Base-by-base conservation (phyloP, 2,113 vertebrate genomes). In the Puma concolor region DNA sequence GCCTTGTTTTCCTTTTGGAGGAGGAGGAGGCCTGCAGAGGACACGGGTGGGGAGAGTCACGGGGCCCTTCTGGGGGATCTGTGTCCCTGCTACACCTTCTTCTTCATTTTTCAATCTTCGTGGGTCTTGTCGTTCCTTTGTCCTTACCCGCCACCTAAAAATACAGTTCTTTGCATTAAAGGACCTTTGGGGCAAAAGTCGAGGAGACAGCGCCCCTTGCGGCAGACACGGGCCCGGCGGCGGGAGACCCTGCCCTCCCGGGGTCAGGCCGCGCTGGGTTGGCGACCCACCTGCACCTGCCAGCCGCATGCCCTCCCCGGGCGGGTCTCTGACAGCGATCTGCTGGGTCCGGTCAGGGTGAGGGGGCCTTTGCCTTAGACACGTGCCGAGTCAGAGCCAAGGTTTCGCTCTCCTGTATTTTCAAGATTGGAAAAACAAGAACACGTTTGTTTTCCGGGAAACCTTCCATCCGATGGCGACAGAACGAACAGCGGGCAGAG, bases 11-110 rank as follows among this genome's bases (percentile, higher is more conserved):
- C 4, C 27, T 19, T 16, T 31, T 2, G 4, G 2, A 41, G 44
- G 57, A 25, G 27, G 14, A 29, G 4, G 17, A 12, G 50, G 44
- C 17, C 2, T 29, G 0, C 2, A 7, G 11, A 27, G 77, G 16
- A 13, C 63, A 8, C 0, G 1, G 3, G 21, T 2, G 31, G 10
- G 52, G 36, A 6, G 48, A 2, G 2, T 1, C 21, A 0, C 1
- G 27, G 23, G 29, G n/a, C 38, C 64, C 41, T 33, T 11, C 15
- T 4, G 19, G 12, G 48, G 25, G 27, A 54, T 4, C 1, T 2
- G 16, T 2, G 1, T 52, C 27, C 29, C 7, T 29, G 9, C 60
- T 52, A n/a, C 4, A 31, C 9, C 7, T 23, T 72, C 31, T 86
- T 72, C 67, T 25, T 33, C 69, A 29, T 3, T 36, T 41, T 23